Base-by-base conservation (phyloP, 1,140 invertebrate species). In the Apolygus lucorum region DNA sequence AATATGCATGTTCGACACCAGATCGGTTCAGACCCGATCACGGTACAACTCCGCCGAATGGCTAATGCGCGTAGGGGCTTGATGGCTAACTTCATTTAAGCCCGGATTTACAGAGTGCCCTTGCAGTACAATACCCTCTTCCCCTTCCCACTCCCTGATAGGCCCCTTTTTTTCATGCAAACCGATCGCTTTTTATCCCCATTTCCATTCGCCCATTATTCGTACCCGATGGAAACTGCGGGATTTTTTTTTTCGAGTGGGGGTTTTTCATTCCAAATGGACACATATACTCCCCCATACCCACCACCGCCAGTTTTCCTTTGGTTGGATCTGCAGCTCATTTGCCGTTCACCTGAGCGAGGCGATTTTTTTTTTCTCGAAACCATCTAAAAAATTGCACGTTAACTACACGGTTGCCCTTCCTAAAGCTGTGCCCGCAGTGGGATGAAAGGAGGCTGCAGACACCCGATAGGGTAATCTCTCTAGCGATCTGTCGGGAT, bases 1-100 rank as follows among this genome's bases (percentile, higher is more conserved):
- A 49, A 49, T 49, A 49, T 49, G 34, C 34, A 49, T 49, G 34
- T 49, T 11, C 34, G 34, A 49, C 34, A 49, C 8, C 8, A 49
- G 34, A 49, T 49, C 34, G 34, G 8, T 17, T 49, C 34, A 11
- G 8, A 11, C 34, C 34, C 34, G 8, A 8, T 17, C 34, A 49
- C 34, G 17, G 34, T 11, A 8, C 34, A 49, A 49, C 34, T 11
- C 34, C 8, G 8, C 8, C 34, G 34, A 49, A 49, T 49, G 34
- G 34, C 34, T 49, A 49, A 49, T 49, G 34, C 34, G 17, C 34
- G 34, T 49, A 11, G 34, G 34, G 34, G 34, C 34, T 49, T 49
- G 34, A 49, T 49, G 34, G 34, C 34, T 49, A 49, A 49, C 34
- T 49, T 49, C 34, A 49, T 49, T 49, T 49, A 49, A 49, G 34